Base-by-base conservation (phyloP, 2,888 invertebrate species). In the Stenichneumon culpator region DNA sequence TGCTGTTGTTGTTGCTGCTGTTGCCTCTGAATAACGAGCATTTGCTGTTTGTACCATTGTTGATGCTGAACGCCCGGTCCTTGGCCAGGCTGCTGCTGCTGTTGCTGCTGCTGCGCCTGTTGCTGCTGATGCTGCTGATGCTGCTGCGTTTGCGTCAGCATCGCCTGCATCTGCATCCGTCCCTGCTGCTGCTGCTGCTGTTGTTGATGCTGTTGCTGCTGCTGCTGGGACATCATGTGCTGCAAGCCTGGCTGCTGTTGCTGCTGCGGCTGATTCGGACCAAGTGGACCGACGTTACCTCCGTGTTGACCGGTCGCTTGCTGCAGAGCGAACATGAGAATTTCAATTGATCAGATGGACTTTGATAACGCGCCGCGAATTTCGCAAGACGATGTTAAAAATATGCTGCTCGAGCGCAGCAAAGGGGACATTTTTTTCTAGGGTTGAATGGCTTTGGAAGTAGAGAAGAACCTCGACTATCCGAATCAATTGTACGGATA, bases 161-260 rank as follows among this genome's bases (percentile, higher is more conserved):
- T 93, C 4, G 92, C 93, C 79, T 94, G 94, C 88, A 94, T 94
- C 79, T 94, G 94, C 90, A 93, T 90, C 77, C 94, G 93, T 16
- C 95, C 95, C 92, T 96, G 96, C 89, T 95, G 95, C 86, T 95
- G 94, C 93, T 92, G 94, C 68, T 93, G 93, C 69, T 90, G 91
- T 83, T 94, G 94, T 60, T 94, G 94, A 80, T 94, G 94, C 54
- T 94, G 94, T 85, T 87, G 89, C 54, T 92, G 92, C 54, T 93
- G 93, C 83, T 94, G 93, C 68, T 92, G 92, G 70, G 92, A 90
- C 84, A 94, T 93, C 93, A 94, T 93, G 84, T 94, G 94, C 82
- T 94, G 94, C 87, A 94, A 89, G 87, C 92, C 90, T 67, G 92
- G 93, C 85, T 94, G 94, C 83, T 93, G 94, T 52, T 94, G 94